phyloP scores from a whole-genome alignment of 1,140 invertebrate genomes.

The Drosophila sulfurigaster region DNA sequence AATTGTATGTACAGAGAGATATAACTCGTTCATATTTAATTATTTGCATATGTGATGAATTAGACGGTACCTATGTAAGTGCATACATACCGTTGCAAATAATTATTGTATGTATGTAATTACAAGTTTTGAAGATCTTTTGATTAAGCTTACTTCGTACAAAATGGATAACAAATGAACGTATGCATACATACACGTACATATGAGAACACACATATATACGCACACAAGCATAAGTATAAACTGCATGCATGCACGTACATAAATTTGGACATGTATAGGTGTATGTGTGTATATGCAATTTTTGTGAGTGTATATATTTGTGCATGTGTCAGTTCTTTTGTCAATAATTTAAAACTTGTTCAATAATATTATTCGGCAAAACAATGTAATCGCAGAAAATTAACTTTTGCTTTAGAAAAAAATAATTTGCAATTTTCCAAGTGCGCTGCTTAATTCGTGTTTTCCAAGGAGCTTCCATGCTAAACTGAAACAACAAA shows the following conservation, averaged over 20 bases:
- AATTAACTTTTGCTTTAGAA: not conserved
- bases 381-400: not conserved
- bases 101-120: not conserved
- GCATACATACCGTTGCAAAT: constrained; percentile 4
- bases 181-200: not conserved
- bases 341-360: constrained; percentile 22
- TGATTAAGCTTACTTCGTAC: constrained; percentile 8
- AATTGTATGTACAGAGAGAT: constrained; percentile 19
- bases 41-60: constrained; percentile 19
- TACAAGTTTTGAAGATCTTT: not conserved
- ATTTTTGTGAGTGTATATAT: not conserved
- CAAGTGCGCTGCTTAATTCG: not conserved
- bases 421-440: not conserved
- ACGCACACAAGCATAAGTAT: constrained; percentile 11
- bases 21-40: constrained; percentile 19
- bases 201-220: constrained; percentile 11
- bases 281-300: no score
- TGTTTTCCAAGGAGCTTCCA: no score
- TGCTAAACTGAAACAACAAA: no score
- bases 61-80: constrained; percentile 11
- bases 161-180: constrained; percentile 7
- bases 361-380: constrained; percentile 12
- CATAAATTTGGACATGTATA: constrained; percentile 28
- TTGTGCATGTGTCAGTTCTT: not conserved
- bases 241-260: constrained; percentile 22